phyloP scores from a whole-genome alignment of 1,140 invertebrate species.

The Bombus confusus region DNA sequence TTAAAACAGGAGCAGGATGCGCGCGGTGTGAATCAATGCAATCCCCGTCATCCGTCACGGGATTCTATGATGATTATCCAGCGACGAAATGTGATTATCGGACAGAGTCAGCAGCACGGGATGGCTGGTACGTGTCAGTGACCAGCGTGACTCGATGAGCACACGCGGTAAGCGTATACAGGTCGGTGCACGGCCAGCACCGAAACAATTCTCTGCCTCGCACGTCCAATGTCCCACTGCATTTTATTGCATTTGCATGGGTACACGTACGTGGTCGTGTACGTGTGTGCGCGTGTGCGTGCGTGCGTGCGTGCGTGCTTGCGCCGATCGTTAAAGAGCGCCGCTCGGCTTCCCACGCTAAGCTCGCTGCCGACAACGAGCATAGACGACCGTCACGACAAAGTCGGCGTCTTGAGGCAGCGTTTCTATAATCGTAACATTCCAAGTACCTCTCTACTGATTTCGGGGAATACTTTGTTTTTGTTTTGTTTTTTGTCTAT shows the following conservation, averaged over 20 bases:
- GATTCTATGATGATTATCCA: constrained; percentile 47
- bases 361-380: constrained; percentile 13
- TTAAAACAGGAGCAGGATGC: constrained; percentile 1
- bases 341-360: constrained; percentile 51
- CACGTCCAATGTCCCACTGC: constrained; percentile 17
- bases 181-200: background rate
- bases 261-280: background rate
- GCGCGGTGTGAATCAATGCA: constrained; percentile 16
- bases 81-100: constrained; percentile 49
- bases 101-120: constrained; percentile 27
- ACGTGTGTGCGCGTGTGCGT: background rate
- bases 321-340: constrained; percentile 55
- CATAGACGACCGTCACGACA: background rate
- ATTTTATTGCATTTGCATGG: constrained; percentile 50
- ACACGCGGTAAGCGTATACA: constrained; percentile 10
- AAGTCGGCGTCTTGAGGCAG: background rate
- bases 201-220: constrained; percentile 26
- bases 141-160: constrained; percentile 25
- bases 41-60: constrained; percentile 40
- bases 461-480: background rate
- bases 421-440: too few relatives aligned
- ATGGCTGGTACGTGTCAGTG: constrained; percentile 39
- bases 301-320: too few relatives aligned
- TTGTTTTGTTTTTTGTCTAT: too few relatives aligned
- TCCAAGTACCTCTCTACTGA: background rate